Evolutionary conservation across 1,140 invertebrate species (phyloP).

Genomic region (Cydia amplana): DNA sequence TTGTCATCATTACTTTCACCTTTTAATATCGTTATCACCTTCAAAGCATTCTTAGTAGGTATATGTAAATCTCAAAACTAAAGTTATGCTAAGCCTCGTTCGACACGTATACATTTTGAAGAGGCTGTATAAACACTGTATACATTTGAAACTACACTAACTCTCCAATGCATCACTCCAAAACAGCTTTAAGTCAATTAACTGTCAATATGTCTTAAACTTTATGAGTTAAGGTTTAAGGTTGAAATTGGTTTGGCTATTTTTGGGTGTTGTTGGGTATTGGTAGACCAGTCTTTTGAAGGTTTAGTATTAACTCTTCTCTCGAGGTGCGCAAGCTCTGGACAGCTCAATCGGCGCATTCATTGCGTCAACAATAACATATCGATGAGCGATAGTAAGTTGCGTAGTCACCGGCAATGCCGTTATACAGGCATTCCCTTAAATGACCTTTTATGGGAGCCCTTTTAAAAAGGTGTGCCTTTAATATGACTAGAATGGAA

Average conservation of each 20-base stretch:
- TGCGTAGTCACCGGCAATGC: neutral
- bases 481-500: neutral
- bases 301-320: conserved; percentile 30
- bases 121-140: conserved; percentile 18
- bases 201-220: neutral
- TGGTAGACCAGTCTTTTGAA: neutral
- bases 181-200: neutral
- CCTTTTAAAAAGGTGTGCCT: neutral
- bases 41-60: neutral
- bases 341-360: conserved; percentile 34
- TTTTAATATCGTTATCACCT: neutral
- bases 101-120: conserved; percentile 19
- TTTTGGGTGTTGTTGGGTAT: neutral
- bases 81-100: conserved; percentile 1
- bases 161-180: neutral
- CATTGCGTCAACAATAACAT: conserved; percentile 34
- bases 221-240: neutral
- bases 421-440: conserved; percentile 6
- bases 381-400: conserved; percentile 29
- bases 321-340: conserved; percentile 18
- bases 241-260: neutral
- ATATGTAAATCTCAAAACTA: neutral
- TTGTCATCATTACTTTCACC: neutral
- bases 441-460: neutral
- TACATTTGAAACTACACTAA: conserved; percentile 13